Evolutionary conservation across 92 coral and sea anemone genomes (phyloP).

Genomic region (Heteractis magnifica): DNA sequence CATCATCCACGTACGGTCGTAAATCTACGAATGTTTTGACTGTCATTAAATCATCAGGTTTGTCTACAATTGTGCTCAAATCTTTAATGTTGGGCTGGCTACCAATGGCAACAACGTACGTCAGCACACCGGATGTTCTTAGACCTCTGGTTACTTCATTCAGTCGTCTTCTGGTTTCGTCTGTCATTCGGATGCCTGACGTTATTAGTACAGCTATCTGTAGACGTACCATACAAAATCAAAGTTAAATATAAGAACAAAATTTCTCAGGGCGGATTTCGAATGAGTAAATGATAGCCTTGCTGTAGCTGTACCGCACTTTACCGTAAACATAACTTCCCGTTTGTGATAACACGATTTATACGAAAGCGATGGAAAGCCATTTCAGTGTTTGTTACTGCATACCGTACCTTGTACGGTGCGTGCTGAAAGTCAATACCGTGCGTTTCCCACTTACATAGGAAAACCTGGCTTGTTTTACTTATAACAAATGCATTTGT

Average conservation of each 20-base stretch:
- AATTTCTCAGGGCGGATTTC: too few species aligned
- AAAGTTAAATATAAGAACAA: background rate
- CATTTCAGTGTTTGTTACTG: too few species aligned
- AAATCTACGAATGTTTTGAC: constrained; percentile 34
- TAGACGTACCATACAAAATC: background rate
- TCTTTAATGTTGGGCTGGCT: constrained; percentile 41
- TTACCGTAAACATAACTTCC: too few species aligned
- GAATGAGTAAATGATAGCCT: too few species aligned
- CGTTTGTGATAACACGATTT: too few species aligned
- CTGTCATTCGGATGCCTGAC: constrained; percentile 46
- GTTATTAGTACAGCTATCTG: constrained; percentile 61
- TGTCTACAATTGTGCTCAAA: constrained; percentile 39
- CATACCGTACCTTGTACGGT: too few species aligned
- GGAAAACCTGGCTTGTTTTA: too few species aligned
- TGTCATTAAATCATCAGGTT: constrained; percentile 41
- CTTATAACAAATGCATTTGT: too few species aligned
- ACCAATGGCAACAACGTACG: constrained; percentile 65
- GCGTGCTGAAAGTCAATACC: too few species aligned
- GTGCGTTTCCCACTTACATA: too few species aligned
- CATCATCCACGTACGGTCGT: constrained; percentile 12
- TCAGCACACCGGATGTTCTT: constrained; percentile 47
- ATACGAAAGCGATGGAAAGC: too few species aligned
- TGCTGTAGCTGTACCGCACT: too few species aligned
- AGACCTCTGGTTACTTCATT: constrained; percentile 39
- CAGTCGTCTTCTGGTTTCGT: constrained; percentile 20